Evolutionary conservation across 2,888 invertebrate species (phyloP).

Genomic region (Microdon myrmicae): DNA sequence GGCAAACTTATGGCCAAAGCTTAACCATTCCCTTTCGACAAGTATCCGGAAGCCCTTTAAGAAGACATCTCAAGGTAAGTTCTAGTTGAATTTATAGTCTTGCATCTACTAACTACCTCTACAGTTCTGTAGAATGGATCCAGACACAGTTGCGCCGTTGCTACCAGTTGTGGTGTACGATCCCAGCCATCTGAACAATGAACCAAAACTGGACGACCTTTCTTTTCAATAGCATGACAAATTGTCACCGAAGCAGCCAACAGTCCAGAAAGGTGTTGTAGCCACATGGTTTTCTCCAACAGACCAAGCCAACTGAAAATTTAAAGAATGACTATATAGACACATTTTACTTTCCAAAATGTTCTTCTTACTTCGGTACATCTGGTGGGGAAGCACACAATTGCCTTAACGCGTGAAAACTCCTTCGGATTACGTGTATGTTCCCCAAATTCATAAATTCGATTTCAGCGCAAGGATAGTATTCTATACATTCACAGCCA

Average conservation of each 20-base stretch:
- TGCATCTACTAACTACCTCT: slow-evolving; percentile 71
- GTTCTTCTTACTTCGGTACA: slow-evolving; percentile 76
- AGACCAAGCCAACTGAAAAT: slow-evolving; percentile 84
- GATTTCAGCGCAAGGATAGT: slow-evolving; percentile 94
- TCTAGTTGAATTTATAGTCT: not conserved
- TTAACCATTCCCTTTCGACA: slow-evolving; percentile 96
- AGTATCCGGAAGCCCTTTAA: slow-evolving; percentile 90
- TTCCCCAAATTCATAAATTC: slow-evolving; percentile 98
- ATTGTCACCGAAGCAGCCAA: slow-evolving; percentile 83
- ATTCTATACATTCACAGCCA: slow-evolving; percentile 95
- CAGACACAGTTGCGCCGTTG: slow-evolving; percentile 89
- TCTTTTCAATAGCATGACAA: slow-evolving; percentile 81
- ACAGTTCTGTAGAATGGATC: slow-evolving; percentile 95
- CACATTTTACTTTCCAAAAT: slow-evolving; percentile 9
- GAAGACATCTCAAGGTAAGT: not conserved
- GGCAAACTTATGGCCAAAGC: slow-evolving; percentile 98
- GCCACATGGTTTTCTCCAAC: slow-evolving; percentile 91
- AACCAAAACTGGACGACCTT: slow-evolving; percentile 90
- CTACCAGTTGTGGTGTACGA: slow-evolving; percentile 95
- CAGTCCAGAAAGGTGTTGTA: slow-evolving; percentile 87
- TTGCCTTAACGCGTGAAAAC: slow-evolving; percentile 87
- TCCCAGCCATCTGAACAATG: slow-evolving; percentile 99
- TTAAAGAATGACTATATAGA: slow-evolving; percentile 43
- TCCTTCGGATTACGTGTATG: slow-evolving; percentile 93
- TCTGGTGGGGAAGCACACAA: slow-evolving; percentile 83